Conservation (phyloP, 1,140 invertebrate species). For the Rhagoletis pomonella region DNA sequence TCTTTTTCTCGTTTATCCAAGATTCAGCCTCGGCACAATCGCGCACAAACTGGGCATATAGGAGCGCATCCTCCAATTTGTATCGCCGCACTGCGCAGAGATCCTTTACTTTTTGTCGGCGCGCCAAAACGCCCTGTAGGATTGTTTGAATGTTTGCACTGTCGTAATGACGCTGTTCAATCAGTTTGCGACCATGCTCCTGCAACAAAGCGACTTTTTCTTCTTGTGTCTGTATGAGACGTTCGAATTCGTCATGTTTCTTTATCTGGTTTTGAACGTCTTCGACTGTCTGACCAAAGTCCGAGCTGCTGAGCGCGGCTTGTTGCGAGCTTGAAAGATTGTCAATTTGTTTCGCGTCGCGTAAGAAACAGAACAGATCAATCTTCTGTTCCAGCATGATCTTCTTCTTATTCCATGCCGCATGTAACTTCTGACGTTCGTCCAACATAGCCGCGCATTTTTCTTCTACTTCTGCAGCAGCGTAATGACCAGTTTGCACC, state of each 20-base stretch:
- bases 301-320: conserved; percentile 79
- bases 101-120: conserved; percentile 82
- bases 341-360: conserved; percentile 95
- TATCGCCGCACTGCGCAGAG: conserved; percentile 79
- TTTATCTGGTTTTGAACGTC: conserved; percentile 90
- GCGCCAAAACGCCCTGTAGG: conserved; percentile 82
- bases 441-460: conserved; percentile 85
- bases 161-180: conserved; percentile 96
- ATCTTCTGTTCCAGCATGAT: conserved; percentile 95
- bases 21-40: conserved; percentile 91
- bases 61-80: conserved; percentile 85
- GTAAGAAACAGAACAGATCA: conserved; percentile 94
- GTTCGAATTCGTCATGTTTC: conserved; percentile 94
- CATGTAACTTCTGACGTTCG: conserved; percentile 86
- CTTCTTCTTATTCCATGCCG: conserved; percentile 92
- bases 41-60: conserved; percentile 92
- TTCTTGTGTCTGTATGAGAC: conserved; percentile 86
- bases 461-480: conserved; percentile 85
- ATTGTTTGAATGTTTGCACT: conserved; percentile 86
- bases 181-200: conserved; percentile 90
- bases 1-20: conserved; percentile 96
- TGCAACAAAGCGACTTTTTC: conserved; percentile 90
- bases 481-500: conserved; percentile 90
- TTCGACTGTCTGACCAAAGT: conserved; percentile 83
- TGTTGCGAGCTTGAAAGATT: conserved; percentile 92